These are phyloP conservation scores for Spicauda simplicius DNA, from an alignment of 2,888 invertebrate species.

Conservation along the genomic window DNA sequence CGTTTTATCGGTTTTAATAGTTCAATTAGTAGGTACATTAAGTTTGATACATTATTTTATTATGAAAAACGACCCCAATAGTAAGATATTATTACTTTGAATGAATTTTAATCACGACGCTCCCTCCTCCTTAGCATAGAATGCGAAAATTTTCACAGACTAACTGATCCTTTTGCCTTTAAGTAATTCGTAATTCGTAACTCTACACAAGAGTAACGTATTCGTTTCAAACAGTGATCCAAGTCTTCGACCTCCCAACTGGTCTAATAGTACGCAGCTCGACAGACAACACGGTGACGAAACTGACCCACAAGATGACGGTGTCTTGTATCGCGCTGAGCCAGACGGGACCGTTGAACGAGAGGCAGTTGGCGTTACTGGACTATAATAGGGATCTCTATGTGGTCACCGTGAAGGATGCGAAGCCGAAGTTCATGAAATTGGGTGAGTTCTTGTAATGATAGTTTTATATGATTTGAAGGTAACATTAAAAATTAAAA, in stretches of 20 bases:
- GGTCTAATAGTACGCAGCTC: constrained; percentile 87
- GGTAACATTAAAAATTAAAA: no score
- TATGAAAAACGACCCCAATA: no score
- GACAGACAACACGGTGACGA: constrained; percentile 88
- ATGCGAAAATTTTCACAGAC: no score
- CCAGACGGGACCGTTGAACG: constrained; percentile 91
- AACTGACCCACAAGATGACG: constrained; percentile 90
- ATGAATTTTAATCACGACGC: no score
- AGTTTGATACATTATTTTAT: no score
- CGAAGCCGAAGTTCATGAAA: constrained; percentile 88
- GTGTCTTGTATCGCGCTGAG: constrained; percentile 94
- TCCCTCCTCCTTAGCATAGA: no score
- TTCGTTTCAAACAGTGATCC: constrained; percentile 86
- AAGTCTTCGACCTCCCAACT: constrained; percentile 93
- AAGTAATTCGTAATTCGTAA: no score
- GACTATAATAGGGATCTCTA: constrained; percentile 96
- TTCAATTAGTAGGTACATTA: no score
- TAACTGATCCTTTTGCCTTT: no score
- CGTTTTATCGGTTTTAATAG: no score
- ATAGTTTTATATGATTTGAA: background rate
- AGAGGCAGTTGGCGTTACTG: constrained; percentile 93
- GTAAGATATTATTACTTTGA: no score
- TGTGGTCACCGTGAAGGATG: constrained; percentile 89
- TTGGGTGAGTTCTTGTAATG: constrained; percentile 82
- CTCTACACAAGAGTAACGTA: no score